Evolutionary conservation across 2,888 invertebrate species (phyloP), one percentile per base, ranked within the genome.

Genomic region (Podabrus alpinus): DNA sequence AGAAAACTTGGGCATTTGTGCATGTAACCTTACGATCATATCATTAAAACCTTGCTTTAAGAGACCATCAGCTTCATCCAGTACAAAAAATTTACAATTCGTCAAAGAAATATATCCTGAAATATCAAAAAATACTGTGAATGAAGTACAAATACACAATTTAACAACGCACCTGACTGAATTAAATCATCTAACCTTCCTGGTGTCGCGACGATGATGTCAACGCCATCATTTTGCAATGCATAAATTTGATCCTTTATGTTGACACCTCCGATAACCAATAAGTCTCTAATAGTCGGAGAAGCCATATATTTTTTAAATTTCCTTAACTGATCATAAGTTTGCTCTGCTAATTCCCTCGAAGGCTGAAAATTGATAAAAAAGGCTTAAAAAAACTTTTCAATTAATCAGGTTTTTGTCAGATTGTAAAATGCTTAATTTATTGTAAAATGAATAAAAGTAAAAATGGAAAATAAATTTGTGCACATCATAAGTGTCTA

Each of bases 141-240:
- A 45, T 7, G 3, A 45, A 45, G n/a, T 9, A n/a, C 0, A 45
- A 45, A 45, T n/a, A n/a, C n/a, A 45, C 45, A 45, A 7, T n/a
- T 45, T n/a, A 19, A 60, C 1, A 17, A 68, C 11, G 66, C 79
- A 90, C 91, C 94, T 86, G 94, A 93, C 86, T 93, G 92, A 80
- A 99, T 97, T 62, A 99, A 90, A 87, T 99, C 99, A 84, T 98
- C 97, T 70, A 99, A 87, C 76, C 99, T 90, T 0, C 99, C 97
- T 0, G 99, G 98, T 0, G 99, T 99, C 13, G 96, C 98, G 2
- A 98, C 97, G n/a, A 99, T 95, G 81, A 99, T 97, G 86, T 99
- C 97, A 7, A 97, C 92, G 15, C 99, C 98, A 66, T 91, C 88
- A 84, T 94, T 94, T 82, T 87, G 86, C 10, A 99, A 88, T 13